Conservation (phyloP, 2,113 vertebrate species). For the Chaetops frenatus region DNA sequence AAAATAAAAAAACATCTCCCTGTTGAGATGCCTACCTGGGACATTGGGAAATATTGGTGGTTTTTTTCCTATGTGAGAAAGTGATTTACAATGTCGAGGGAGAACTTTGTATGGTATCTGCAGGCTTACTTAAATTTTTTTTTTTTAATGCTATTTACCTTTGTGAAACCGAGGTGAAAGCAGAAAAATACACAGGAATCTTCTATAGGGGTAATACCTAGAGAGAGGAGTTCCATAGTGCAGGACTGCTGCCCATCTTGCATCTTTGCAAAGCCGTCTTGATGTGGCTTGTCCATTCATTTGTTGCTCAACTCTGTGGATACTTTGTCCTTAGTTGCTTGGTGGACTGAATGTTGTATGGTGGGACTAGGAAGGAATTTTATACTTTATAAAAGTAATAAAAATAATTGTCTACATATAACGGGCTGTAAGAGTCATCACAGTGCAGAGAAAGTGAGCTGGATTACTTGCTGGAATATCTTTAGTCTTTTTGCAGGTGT, state of each 20-base stretch:
- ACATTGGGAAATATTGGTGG: background rate
- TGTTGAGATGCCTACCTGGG: background rate
- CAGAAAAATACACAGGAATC: background rate
- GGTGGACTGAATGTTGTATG: background rate
- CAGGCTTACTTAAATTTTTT: background rate
- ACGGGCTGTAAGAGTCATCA: background rate
- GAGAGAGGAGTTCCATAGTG: background rate
- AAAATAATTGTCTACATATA: background rate
- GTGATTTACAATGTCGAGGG: background rate
- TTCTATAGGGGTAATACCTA: background rate
- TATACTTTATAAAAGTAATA: background rate
- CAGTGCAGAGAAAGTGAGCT: background rate
- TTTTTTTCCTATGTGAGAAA: background rate
- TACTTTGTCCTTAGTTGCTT: background rate
- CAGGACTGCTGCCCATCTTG: background rate
- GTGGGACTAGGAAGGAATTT: background rate
- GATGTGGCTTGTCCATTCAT: background rate
- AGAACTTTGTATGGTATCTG: background rate
- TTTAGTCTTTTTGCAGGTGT: background rate
- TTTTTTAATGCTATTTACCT: background rate
- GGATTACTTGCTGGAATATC: background rate
- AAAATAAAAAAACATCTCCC: background rate
- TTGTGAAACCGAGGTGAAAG: background rate
- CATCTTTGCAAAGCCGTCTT: background rate
- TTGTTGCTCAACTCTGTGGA: background rate